These are phyloP conservation scores for Syrphus vitripennis DNA, from an alignment of 2,888 invertebrate species.

Conservation along the genomic window DNA sequence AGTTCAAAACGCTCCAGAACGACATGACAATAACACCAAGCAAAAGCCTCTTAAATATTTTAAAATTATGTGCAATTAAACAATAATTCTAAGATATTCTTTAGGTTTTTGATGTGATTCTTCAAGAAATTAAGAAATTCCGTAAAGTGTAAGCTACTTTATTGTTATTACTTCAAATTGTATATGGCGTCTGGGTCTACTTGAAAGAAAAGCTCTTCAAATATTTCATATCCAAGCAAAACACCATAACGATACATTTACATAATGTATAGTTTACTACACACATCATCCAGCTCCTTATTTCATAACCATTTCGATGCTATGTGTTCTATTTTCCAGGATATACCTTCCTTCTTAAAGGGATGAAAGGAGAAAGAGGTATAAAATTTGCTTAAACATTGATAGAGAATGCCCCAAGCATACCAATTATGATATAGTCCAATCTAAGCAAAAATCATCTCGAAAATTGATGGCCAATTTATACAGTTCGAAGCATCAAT, in stretches of 20 bases:
- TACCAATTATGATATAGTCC: constrained; percentile 60
- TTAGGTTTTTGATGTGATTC: too few relatives aligned
- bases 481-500: constrained; percentile 63
- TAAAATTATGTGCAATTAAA: background rate
- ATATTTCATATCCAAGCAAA: background rate
- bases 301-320: background rate
- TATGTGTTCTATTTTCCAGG: background rate
- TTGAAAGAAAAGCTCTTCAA: background rate
- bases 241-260: background rate
- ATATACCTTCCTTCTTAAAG: background rate
- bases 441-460: constrained; percentile 56
- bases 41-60: too few relatives aligned
- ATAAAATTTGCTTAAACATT: constrained; percentile 57
- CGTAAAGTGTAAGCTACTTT: background rate
- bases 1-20: too few relatives aligned
- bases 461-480: constrained; percentile 54
- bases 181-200: background rate
- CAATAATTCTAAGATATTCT: too few relatives aligned
- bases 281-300: background rate
- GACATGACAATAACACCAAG: too few relatives aligned
- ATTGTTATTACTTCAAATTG: background rate
- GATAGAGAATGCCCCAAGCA: constrained; percentile 63
- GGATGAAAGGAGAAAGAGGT: background rate
- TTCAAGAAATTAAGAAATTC: too few relatives aligned
- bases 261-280: background rate